A percentile compares a stretch with the other conserved stretches of the same genome.
phyloP scores from a whole-genome alignment of 2,888 invertebrate genomes.

The Tineola bisselliella region DNA sequence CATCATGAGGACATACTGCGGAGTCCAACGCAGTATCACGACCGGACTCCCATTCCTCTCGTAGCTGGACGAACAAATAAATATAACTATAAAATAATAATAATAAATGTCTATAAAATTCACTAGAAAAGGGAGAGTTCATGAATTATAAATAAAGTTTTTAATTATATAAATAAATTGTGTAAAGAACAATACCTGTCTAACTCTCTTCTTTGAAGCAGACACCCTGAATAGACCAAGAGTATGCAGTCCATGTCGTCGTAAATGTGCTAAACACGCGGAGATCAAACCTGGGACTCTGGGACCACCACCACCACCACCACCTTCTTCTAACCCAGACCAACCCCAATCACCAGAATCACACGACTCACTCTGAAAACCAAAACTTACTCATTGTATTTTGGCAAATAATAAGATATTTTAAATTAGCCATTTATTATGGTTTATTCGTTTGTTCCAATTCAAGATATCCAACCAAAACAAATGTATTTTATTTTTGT shows the following conservation, averaged over 20 bases:
- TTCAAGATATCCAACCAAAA: too few species aligned
- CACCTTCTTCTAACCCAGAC: constrained; percentile 67
- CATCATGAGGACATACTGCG: constrained; percentile 91
- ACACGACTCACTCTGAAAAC: constrained; percentile 80
- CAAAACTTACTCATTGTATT: not conserved
- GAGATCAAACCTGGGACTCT: constrained; percentile 81
- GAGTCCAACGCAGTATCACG: constrained; percentile 76
- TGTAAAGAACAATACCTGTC: constrained; percentile 73
- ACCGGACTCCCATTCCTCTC: constrained; percentile 91
- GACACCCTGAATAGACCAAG: constrained; percentile 93
- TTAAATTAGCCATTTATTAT: too few species aligned
- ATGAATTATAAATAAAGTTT: too few species aligned
- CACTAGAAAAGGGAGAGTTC: too few species aligned
- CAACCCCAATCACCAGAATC: constrained; percentile 74
- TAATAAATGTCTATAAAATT: too few species aligned
- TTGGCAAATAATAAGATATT: too few species aligned
- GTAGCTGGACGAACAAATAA: constrained; percentile 67
- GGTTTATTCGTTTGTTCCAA: too few species aligned
- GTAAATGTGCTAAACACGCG: constrained; percentile 83
- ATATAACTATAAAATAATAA: too few species aligned
- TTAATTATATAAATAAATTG: too few species aligned
- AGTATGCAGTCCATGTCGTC: constrained; percentile 82
- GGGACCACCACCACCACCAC: constrained; percentile 54
- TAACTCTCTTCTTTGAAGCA: constrained; percentile 89
- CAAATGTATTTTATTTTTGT: too few species aligned